Evolutionary conservation across 2,888 invertebrate species (phyloP), one percentile per base, ranked within the genome.

Genomic region (Pristionchus exspectatus): DNA sequence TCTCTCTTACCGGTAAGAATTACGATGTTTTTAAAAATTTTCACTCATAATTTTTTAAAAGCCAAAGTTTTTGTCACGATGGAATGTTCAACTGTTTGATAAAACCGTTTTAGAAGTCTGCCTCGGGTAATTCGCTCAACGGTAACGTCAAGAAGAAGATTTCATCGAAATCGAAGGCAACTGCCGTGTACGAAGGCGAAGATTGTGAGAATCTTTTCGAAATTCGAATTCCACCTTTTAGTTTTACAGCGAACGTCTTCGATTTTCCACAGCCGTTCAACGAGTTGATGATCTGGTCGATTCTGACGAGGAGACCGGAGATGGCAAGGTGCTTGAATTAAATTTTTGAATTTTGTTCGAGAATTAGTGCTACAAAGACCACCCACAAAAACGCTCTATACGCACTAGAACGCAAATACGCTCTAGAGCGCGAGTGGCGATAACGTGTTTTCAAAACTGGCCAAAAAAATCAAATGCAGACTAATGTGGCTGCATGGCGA

Each of bases 261-360:
- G 92, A 92, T 89, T 94, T 94, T 90, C 77, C 90, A 10, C 94
- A 98, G 96, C 99, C 99, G 0, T 99, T 98, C 96, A 98, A 98
- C 95, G 99, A 99, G 95, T 96, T 99, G 92, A 96, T 96, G 95
- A 94, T 98, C 95, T 99, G 99, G 99, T 98, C 99, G 66, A 98
- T 99, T 9, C 96, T 99, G 90, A 98, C 98, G 16, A 98, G 98
- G 95, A 96, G 99, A 3, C 98, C 99, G 95, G 97, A 98, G 95
- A 98, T 99, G 98, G 98, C 99, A 18, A 91, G 91, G 59, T 92
- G 5, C 38, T 38, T 38, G 2, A 2, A 2, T 38, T 38, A 2
- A 38, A 3, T 38, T 38, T 38, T n/a, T n/a, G n/a, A n/a, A n/a
- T n/a, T n/a, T n/a, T n/a, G n/a, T n/a, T n/a, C n/a, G n/a, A n/a